Percentiles rank a stretch among this genome's conserved stretches.
Conservation (phyloP, 2,888 invertebrate genomes). For the Synergus japonicus region DNA sequence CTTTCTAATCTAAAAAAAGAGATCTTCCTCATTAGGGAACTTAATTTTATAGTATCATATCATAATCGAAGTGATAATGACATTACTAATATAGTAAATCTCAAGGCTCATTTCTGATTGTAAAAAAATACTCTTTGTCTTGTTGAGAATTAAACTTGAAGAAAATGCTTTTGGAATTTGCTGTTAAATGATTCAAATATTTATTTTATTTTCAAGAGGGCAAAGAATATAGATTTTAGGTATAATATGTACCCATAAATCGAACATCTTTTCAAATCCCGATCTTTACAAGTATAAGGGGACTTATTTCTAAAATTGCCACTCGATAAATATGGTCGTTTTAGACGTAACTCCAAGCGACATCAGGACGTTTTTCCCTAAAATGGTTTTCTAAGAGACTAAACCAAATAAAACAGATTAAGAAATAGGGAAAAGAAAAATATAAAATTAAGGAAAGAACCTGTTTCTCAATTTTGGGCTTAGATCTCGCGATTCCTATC, state of each 20-base stretch:
- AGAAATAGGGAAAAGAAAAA: neutral
- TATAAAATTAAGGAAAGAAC: neutral
- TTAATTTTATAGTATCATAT: conserved; percentile 60
- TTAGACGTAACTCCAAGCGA: neutral
- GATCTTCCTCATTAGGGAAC: conserved; percentile 55
- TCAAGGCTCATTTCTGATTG: conserved; percentile 5
- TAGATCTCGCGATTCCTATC: neutral
- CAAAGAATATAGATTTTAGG: conserved; percentile 3
- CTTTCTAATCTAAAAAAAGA: conserved; percentile 8
- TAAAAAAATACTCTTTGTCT: conserved; percentile 10
- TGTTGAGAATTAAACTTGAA: neutral
- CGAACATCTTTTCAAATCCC: neutral
- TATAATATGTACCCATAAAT: conserved; percentile 1
- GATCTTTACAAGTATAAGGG: conserved; percentile 5
- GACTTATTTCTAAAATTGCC: no score
- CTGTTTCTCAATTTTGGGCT: neutral
- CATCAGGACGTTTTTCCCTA: neutral
- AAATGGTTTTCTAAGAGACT: neutral
- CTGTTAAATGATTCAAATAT: neutral
- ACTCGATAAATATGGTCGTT: no score
- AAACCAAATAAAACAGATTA: neutral
- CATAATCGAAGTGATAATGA: conserved; percentile 58
- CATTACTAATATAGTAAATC: conserved; percentile 15
- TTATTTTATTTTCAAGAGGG: neutral
- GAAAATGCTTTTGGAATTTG: neutral